These are phyloP conservation scores for Penaeus chinensis DNA, from an alignment of 1,140 invertebrate genomes.

Conservation along the genomic window DNA sequence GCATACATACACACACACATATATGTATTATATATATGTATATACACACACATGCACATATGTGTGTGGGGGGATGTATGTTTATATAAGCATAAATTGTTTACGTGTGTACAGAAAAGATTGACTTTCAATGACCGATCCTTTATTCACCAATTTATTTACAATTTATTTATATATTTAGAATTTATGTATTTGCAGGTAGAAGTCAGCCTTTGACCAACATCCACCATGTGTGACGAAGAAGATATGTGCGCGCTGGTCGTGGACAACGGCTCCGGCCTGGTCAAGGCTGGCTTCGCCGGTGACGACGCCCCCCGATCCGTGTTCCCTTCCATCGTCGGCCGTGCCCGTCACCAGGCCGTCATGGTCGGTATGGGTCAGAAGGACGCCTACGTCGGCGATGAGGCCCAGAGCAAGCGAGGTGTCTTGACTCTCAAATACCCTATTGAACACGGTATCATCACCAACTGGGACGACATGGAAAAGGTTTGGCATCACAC, in stretches of 20 bases:
- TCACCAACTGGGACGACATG: constrained; percentile 98
- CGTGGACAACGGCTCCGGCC: constrained; percentile 91
- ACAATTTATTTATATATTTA: no score
- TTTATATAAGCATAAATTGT: no score
- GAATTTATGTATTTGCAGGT: no score
- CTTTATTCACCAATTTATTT: no score
- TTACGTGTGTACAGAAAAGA: no score
- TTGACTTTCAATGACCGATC: no score
- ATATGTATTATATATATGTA: no score
- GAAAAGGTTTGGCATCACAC: constrained; percentile 97
- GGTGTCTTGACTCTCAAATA: constrained; percentile 92
- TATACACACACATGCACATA: no score
- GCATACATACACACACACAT: no score
- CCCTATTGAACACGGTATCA: constrained; percentile 94
- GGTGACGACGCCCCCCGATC: constrained; percentile 94
- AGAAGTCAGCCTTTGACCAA: no score
- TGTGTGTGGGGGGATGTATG: no score
- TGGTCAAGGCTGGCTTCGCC: constrained; percentile 97
- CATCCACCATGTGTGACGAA: no score
- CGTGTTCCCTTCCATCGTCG: constrained; percentile 85
- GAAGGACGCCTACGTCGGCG: constrained; percentile 96
- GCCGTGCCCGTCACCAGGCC: constrained; percentile 75
- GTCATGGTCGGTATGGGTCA: constrained; percentile 99
- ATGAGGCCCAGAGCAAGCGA: constrained; percentile 96
- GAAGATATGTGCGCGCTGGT: constrained; percentile 72